Evolutionary conservation across 2,888 invertebrate genomes (phyloP).

Genomic region (Drosophila mimica): DNA sequence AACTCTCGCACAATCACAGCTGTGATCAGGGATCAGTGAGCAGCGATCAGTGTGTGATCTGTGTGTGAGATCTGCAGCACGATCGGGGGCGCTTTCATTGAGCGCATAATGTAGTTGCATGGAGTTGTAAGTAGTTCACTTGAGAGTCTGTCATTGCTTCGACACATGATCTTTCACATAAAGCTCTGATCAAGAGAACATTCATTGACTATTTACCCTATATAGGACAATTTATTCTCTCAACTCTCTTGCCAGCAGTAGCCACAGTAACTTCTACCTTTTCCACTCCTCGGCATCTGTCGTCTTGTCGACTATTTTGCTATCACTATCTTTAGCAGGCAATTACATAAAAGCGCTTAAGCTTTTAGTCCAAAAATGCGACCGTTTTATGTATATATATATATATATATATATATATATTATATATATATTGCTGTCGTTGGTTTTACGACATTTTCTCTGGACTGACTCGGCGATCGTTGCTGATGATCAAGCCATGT

Average conservation of each 20-base stretch:
- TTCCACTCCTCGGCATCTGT: not conserved
- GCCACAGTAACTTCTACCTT: constrained; percentile 3
- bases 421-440: constrained; percentile 25
- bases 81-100: constrained; percentile 52
- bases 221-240: not conserved
- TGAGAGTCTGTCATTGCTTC: not conserved
- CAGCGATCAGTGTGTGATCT: constrained; percentile 22
- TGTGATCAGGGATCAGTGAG: constrained; percentile 17
- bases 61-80: constrained; percentile 45
- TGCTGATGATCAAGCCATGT: constrained; percentile 57
- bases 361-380: constrained; percentile 68
- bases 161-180: constrained; percentile 28
- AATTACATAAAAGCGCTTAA: constrained; percentile 74
- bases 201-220: constrained; percentile 16
- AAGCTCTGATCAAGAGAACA: not conserved
- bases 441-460: constrained; percentile 62
- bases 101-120: constrained; percentile 8
- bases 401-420: not conserved
- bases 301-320: constrained; percentile 19
- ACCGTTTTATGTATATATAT: constrained; percentile 23
- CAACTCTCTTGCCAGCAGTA: constrained; percentile 16
- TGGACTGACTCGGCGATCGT: constrained; percentile 45
- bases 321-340: constrained; percentile 66
- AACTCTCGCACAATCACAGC: constrained; percentile 16
- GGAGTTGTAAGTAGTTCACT: not conserved